Evolutionary conservation across 2,113 vertebrate genomes (phyloP).

Genomic region (Copsychus sechellarum): DNA sequence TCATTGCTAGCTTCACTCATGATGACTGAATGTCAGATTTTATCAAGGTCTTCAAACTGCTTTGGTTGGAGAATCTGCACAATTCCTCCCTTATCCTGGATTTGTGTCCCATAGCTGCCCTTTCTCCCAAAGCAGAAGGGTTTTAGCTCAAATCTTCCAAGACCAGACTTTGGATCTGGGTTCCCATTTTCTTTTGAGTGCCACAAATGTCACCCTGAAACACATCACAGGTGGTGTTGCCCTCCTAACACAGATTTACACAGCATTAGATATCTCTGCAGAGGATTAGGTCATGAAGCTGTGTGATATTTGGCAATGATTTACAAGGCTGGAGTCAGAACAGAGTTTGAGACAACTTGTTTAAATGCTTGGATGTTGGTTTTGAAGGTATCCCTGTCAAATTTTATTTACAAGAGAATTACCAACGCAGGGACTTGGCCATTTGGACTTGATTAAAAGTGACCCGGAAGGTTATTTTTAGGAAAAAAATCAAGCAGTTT

Average conservation of each 20-base stretch:
- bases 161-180: neutral
- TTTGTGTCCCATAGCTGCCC: neutral
- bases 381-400: conserved; percentile 58
- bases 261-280: conserved; percentile 22
- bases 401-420: conserved; percentile 47
- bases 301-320: conserved; percentile 33
- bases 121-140: neutral
- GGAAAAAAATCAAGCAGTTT: conserved; percentile 53
- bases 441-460: conserved; percentile 65
- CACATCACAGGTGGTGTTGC: conserved; percentile 25
- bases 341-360: neutral
- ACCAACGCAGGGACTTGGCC: neutral
- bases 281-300: conserved; percentile 28
- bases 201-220: conserved; percentile 26
- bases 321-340: conserved; percentile 12
- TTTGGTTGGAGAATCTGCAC: neutral
- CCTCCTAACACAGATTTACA: conserved; percentile 62
- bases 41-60: neutral
- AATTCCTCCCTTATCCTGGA: neutral
- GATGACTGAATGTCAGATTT: neutral
- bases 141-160: neutral
- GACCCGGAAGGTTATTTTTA: conserved; percentile 63
- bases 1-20: neutral
- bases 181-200: neutral
- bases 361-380: conserved; percentile 35